Evolutionary conservation across 2,888 invertebrate genomes (phyloP).

Genomic region (Meiosimyza decipiens): DNA sequence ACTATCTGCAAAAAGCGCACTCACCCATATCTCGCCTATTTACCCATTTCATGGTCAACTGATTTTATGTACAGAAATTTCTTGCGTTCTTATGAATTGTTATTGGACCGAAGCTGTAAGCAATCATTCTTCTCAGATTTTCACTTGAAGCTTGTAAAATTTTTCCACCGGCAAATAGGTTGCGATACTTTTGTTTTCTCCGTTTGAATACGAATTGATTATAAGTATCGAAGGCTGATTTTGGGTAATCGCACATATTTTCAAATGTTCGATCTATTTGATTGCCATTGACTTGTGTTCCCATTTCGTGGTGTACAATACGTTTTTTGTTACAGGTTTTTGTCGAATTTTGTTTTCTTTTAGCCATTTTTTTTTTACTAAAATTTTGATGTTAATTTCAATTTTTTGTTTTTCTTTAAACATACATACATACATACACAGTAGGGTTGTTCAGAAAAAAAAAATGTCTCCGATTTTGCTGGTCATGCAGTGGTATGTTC

Average conservation of each 20-base stretch:
- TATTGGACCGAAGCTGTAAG: slow-evolving; percentile 43
- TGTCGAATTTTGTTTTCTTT: slow-evolving; percentile 12
- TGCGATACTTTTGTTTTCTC: slow-evolving; percentile 44
- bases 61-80: slow-evolving; percentile 10
- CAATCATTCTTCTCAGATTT: slow-evolving; percentile 36
- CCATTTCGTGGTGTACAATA: slow-evolving; percentile 22
- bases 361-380: slow-evolving; percentile 15
- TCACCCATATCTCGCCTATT: no score
- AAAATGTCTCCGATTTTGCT: no score
- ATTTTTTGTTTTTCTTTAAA: no score
- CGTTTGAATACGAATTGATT: slow-evolving; percentile 39
- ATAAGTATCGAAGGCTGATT: slow-evolving; percentile 41
- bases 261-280: slow-evolving; percentile 44
- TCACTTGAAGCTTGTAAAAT: slow-evolving; percentile 37
- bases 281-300: slow-evolving; percentile 41
- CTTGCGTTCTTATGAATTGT: slow-evolving; percentile 41
- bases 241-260: slow-evolving; percentile 43
- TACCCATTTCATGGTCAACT: no score
- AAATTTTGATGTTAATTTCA: slow-evolving; percentile 21
- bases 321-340: slow-evolving; percentile 2
- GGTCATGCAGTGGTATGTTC: no score
- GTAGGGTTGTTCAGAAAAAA: no score
- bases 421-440: no score
- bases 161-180: slow-evolving; percentile 38
- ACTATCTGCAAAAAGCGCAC: no score